Evolutionary conservation across 2,888 invertebrate genomes (phyloP).

Genomic region (Gryllus longicercus): DNA sequence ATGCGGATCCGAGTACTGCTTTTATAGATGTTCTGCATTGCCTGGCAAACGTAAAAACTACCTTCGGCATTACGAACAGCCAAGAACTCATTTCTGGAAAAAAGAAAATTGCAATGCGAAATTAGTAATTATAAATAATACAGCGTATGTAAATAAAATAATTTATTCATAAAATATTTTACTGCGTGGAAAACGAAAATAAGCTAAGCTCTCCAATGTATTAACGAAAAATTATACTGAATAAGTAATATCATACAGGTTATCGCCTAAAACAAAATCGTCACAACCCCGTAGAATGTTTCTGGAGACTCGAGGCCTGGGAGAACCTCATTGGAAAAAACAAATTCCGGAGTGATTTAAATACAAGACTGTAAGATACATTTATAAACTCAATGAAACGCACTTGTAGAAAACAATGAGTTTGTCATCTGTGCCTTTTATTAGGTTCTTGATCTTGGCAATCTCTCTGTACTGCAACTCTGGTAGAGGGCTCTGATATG

Average conservation of each 20-base stretch:
- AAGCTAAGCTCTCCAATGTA: too few species aligned
- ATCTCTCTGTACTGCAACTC: slow-evolving; percentile 64
- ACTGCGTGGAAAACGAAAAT: too few species aligned
- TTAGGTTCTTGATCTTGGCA: slow-evolving; percentile 54
- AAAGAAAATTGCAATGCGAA: not conserved
- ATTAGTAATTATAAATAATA: too few species aligned
- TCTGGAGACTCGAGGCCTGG: too few species aligned
- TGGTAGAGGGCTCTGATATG: slow-evolving; percentile 78
- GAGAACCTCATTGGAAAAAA: too few species aligned
- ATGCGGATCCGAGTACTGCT: slow-evolving; percentile 81
- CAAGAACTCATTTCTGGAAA: slow-evolving; percentile 76
- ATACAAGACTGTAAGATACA: too few species aligned
- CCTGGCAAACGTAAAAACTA: slow-evolving; percentile 82
- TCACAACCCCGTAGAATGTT: too few species aligned
- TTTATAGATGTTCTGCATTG: slow-evolving; percentile 86
- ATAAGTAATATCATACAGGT: not conserved
- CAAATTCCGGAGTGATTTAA: too few species aligned
- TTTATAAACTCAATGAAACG: slow-evolving; percentile 32
- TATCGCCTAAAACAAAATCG: not conserved
- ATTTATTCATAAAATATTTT: too few species aligned
- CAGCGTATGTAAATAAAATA: too few species aligned
- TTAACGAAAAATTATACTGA: not conserved
- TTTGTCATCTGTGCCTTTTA: slow-evolving; percentile 66
- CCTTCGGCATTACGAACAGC: slow-evolving; percentile 89
- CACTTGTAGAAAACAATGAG: slow-evolving; percentile 85